Base-by-base conservation (phyloP, 2,888 invertebrate genomes). In the Zygogramma bicolorata region DNA sequence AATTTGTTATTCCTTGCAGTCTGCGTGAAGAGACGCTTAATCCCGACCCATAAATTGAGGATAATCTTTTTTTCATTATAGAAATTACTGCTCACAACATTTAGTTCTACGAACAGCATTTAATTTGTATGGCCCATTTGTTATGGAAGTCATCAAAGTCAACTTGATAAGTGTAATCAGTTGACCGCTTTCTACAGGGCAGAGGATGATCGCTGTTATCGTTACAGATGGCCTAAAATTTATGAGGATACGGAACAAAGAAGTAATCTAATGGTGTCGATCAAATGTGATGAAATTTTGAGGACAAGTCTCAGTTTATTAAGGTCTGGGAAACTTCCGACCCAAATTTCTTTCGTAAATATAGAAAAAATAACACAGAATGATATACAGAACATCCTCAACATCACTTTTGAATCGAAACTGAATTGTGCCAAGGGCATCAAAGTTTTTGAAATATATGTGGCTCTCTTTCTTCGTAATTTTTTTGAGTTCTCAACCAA, bases 151-250 rank as follows among this genome's bases (percentile, higher is more conserved):
- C 76, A 73, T 72, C 76, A 73, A 75, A 77, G 70, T 53, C 34
- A 71, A 60, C 62, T 15, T 40, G 75, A 75, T 75, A 77, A 74
- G 73, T 34, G 63, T 67, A 77, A 78, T 78, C 78, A 75, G 73
- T 78, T 78, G 78, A 78, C 78, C 76, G 75, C 75, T 70, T 70
- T 68, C 71, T 31, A 76, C 68, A 74, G 77, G 77, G 74, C 75
- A 77, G 68, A 74, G 74, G 70, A 74, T 68, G 70, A 61, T 49
- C 40, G 34, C 63, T 60, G 66, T 73, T 78, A 77, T 78, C 76
- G 57, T 8, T 13, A 63, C 71, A 74, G 73, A 70, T 75, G 76
- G 75, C 70, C 77, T 76, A 74, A 75, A 76, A 77, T 68, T 66
- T 59, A 68, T 70, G 63, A 38, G 59, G 61, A 74, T 69, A 65